Base-by-base conservation (phyloP, 2,888 invertebrate species). In the Ommatoiulus sabulosus region DNA sequence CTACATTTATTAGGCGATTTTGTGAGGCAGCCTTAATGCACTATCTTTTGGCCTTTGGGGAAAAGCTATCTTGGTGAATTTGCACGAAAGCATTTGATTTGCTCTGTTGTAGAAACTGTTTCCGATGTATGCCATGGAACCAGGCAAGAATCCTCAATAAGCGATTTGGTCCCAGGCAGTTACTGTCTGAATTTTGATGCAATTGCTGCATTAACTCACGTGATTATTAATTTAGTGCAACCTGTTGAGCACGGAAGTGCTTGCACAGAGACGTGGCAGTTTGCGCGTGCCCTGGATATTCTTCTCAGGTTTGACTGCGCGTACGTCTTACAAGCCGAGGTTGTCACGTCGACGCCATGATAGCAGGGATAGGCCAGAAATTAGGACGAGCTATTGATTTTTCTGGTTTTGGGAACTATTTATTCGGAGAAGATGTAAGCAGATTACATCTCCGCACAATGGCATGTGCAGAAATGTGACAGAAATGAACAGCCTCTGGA, bases 321-420 rank as follows among this genome's bases (percentile, higher is more conserved):
- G n/a, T n/a, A n/a, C n/a, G n/a, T 63, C 20, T 63, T 52, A 52
- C 52, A 52, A 52, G 1, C 52, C 52, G 52, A 52, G 63, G 17
- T 20, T 63, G 63, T 63, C 63, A n/a, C 63, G 3, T 63, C 6
- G 63, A 63, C 52, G 52, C 52, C 52, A 52, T 52, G 52, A 52
- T 52, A 17, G 52, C 20, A 63, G 20, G 20, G n/a, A 3, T n/a
- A 5, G 63, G 20, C 63, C 63, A 63, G 63, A 63, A 63, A 63
- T 63, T 63, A 63, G 63, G 63, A 8, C 63, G 63, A n/a, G 63
- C 15, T 20, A 63, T 63, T n/a, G 63, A 63, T 63, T 63, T 63
- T 63, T 63, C 63, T 63, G 63, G 63, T 63, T 63, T 63, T 63
- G n/a, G 48, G n/a, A n/a, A 20, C n/a, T 63, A 63, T 63, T 63